These are phyloP conservation scores for Heterocephalus glaber DNA, from an alignment of 2,113 vertebrate genomes.

Conservation along the genomic window DNA sequence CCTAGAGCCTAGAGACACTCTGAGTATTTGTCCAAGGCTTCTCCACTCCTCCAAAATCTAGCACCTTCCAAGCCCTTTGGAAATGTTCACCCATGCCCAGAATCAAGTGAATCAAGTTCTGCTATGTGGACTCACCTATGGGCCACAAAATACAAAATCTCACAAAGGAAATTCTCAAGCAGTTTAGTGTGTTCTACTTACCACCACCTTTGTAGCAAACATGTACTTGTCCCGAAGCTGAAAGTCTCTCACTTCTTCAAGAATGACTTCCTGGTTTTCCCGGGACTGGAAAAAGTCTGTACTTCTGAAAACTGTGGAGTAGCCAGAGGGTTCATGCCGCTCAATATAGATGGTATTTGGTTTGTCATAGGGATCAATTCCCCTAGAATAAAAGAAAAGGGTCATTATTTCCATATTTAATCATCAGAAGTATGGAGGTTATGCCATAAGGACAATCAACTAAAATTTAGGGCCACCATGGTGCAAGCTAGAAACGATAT, in stretches of 20 bases:
- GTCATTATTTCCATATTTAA: background rate
- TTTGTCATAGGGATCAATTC: conserved; percentile 93
- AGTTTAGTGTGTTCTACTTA: conserved; percentile 81
- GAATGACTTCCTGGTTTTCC: conserved; percentile 91
- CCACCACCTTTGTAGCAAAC: conserved; percentile 96
- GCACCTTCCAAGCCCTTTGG: background rate
- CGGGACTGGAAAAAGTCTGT: conserved; percentile 96
- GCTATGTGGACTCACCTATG: background rate
- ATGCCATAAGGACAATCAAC: background rate
- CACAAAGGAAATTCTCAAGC: background rate
- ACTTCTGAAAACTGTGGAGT: conserved; percentile 93
- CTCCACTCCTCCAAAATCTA: background rate
- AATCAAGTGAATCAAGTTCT: background rate
- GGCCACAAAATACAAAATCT: background rate
- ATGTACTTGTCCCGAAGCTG: conserved; percentile 98
- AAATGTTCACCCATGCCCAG: background rate
- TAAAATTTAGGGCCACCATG: background rate
- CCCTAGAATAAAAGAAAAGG: conserved; percentile 85
- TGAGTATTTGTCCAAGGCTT: background rate
- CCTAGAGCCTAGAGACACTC: background rate
- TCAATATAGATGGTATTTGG: conserved; percentile 92
- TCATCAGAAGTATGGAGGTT: background rate
- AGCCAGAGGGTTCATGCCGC: conserved; percentile 93
- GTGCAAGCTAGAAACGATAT: background rate
- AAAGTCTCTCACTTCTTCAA: conserved; percentile 95